A percentile compares a stretch with the other conserved stretches of the same genome.
phyloP scores from a whole-genome alignment of 2,888 invertebrate genomes.

The Drosophila mimetica region DNA sequence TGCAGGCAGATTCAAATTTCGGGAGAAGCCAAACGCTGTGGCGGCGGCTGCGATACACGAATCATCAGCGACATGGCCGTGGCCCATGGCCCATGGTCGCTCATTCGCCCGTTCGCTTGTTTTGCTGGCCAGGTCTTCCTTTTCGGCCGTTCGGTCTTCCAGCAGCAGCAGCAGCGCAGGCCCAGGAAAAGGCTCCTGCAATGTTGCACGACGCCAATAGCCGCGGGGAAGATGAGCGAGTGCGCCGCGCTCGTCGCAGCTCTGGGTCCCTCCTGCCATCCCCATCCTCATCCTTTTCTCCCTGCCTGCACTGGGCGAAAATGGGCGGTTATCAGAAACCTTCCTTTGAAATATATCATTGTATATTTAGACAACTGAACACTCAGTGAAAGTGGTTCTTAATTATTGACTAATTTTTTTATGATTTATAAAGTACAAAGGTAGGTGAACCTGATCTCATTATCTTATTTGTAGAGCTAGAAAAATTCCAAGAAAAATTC shows the following conservation, averaged over 20 bases:
- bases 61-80: constrained; percentile 58
- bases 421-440: too few relatives aligned
- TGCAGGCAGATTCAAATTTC: constrained; percentile 81
- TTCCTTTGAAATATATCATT: too few relatives aligned
- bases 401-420: too few relatives aligned
- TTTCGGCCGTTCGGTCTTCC: background rate
- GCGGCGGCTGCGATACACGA: constrained; percentile 56
- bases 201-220: constrained; percentile 72
- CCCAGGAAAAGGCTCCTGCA: constrained; percentile 68
- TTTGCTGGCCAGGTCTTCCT: constrained; percentile 24
- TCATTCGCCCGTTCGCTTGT: constrained; percentile 3
- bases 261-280: constrained; percentile 33
- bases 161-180: constrained; percentile 40
- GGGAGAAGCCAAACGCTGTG: constrained; percentile 59
- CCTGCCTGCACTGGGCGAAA: constrained; percentile 14
- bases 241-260: constrained; percentile 56
- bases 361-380: too few relatives aligned
- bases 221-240: constrained; percentile 77
- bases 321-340: background rate
- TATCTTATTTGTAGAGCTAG: too few relatives aligned
- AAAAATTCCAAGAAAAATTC: too few relatives aligned
- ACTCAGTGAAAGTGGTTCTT: too few relatives aligned
- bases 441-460: too few relatives aligned
- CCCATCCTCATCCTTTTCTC: constrained; percentile 23
- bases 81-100: constrained; percentile 41